Percentiles rank a stretch among this genome's conserved stretches.
phyloP scores from a whole-genome alignment of 2,888 invertebrate genomes.

The Malthinus seriepunctatus region DNA sequence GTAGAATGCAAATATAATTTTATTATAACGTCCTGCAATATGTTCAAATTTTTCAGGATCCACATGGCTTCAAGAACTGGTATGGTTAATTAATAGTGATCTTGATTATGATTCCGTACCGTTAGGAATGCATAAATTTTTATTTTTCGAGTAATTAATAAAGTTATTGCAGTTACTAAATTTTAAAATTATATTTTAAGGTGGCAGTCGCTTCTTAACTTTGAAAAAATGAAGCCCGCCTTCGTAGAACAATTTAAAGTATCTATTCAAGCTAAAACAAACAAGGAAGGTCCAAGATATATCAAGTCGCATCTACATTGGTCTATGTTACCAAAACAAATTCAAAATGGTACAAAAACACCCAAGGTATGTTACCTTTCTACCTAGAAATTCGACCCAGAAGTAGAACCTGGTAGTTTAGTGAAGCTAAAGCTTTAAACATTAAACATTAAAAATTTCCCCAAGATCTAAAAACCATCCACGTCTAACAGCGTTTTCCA shows the following conservation, averaged over 20 bases:
- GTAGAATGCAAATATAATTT: conserved; percentile 42
- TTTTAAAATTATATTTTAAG: no score
- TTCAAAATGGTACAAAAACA: conserved; percentile 49
- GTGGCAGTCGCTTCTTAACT: no score
- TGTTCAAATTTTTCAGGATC: conserved; percentile 58
- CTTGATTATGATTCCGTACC: conserved; percentile 64
- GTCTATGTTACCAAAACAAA: conserved; percentile 60
- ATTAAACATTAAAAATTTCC: no score
- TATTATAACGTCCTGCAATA: no score
- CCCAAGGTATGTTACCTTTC: conserved; percentile 44
- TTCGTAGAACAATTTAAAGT: not conserved
- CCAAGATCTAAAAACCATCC: no score
- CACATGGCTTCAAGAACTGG: conserved; percentile 78
- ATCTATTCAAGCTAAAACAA: no score
- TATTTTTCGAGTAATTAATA: conserved; percentile 65
- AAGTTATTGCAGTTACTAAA: not conserved
- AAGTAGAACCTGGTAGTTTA: no score
- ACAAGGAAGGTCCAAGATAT: conserved; percentile 56
- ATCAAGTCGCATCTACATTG: conserved; percentile 69
- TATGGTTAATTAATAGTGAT: conserved; percentile 69
- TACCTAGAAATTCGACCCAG: not conserved
- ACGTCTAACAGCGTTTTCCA: no score
- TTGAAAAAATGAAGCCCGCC: no score
- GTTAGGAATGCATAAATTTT: conserved; percentile 62
- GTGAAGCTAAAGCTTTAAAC: no score